Conservation (phyloP, 2,888 invertebrate genomes). For the Ferdinandea cuprea region DNA sequence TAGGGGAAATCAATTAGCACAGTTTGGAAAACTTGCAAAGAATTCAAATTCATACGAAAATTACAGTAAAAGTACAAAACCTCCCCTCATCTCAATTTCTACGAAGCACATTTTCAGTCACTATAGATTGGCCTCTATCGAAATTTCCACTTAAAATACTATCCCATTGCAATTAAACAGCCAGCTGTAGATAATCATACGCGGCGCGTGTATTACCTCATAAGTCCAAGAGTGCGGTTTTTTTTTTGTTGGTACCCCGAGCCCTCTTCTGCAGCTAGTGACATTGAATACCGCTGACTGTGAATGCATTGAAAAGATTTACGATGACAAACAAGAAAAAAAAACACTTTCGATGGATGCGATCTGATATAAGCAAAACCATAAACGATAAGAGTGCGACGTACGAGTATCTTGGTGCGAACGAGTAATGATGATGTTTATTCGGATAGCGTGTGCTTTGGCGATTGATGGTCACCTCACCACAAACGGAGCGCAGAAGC, state of each 20-base stretch:
- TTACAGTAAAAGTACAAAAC: neutral
- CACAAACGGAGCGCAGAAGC: neutral
- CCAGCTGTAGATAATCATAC: neutral
- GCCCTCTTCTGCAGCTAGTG: slow-evolving; percentile 7
- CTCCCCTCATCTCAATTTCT: neutral
- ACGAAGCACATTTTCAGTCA: slow-evolving; percentile 46
- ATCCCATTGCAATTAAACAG: slow-evolving; percentile 35
- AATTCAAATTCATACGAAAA: neutral
- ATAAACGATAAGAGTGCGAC: neutral
- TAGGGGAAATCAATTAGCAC: too few species aligned
- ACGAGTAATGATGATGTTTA: slow-evolving; percentile 52
- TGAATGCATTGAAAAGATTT: slow-evolving; percentile 54
- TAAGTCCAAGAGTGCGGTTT: slow-evolving; percentile 53
- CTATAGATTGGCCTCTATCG: slow-evolving; percentile 4
- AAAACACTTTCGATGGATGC: slow-evolving; percentile 67
- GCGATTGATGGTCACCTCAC: slow-evolving; percentile 41
- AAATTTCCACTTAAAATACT: slow-evolving; percentile 19
- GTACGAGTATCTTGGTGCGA: slow-evolving; percentile 15
- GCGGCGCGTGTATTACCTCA: slow-evolving; percentile 42
- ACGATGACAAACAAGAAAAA: slow-evolving; percentile 68
- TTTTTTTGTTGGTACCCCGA: slow-evolving; percentile 11
- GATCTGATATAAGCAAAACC: slow-evolving; percentile 31
- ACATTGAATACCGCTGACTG: slow-evolving; percentile 41
- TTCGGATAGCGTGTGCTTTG: slow-evolving; percentile 31
- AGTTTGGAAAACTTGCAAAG: too few species aligned